A percentile compares a stretch with the other conserved stretches of the same genome.
These are phyloP conservation scores for Hipposideros larvatus DNA, from an alignment of 2,797 vertebrate species.

Conservation along the genomic window DNA sequence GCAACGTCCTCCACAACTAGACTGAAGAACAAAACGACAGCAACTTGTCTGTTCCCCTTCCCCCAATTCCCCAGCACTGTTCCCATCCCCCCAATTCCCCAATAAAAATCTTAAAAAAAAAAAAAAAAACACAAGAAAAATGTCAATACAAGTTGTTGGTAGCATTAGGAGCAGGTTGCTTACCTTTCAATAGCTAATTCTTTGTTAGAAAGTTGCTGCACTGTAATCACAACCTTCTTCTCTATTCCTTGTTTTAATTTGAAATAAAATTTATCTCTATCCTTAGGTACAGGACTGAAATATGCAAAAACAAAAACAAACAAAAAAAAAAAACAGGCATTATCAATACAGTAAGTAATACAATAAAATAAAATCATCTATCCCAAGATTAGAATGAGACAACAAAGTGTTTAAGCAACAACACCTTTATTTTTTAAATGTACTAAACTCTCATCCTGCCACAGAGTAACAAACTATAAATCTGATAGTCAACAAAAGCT, in stretches of 20 bases:
- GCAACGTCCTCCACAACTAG: too few species aligned
- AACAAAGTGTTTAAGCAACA: conserved; percentile 38
- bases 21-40: too few species aligned
- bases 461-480: neutral
- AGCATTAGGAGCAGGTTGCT: conserved; percentile 51
- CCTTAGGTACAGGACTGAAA: conserved; percentile 96
- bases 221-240: conserved; percentile 96
- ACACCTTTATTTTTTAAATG: conserved; percentile 41
- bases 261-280: conserved; percentile 98
- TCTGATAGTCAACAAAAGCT: neutral
- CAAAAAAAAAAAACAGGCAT: conserved; percentile 47
- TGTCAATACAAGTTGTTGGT: neutral
- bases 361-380: conserved; percentile 19
- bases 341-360: conserved; percentile 57
- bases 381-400: conserved; percentile 44
- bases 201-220: conserved; percentile 97
- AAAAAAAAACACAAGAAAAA: neutral
- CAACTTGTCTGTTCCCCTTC: too few species aligned
- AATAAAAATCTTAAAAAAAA: too few species aligned
- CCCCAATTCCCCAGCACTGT: too few species aligned
- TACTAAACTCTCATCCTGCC: conserved; percentile 3
- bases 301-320: neutral
- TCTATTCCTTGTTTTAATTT: conserved; percentile 96
- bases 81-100: too few species aligned
- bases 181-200: conserved; percentile 98